phyloP scores from a whole-genome alignment of 2,797 vertebrate genomes.

The Harpagifer antarcticus region DNA sequence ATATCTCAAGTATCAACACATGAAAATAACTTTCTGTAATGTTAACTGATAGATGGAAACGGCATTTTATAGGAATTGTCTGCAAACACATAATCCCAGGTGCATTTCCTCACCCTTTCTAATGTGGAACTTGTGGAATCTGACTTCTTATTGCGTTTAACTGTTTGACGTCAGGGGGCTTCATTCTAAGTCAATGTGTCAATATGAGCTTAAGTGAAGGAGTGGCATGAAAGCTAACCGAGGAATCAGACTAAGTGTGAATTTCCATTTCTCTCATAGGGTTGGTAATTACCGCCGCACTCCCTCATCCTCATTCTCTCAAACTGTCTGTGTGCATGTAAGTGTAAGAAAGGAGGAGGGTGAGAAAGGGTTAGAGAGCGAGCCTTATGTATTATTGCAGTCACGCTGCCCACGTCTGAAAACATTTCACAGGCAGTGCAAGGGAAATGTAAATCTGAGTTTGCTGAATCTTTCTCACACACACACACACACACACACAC shows the following conservation, averaged over 20 bases:
- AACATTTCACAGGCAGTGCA: constrained; percentile 81
- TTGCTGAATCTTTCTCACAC: constrained; percentile 71
- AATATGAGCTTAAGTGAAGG: constrained; percentile 71
- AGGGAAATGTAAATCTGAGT: constrained; percentile 83
- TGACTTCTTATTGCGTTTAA: constrained; percentile 53
- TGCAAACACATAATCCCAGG: background rate
- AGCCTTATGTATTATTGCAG: constrained; percentile 84
- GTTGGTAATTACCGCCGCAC: constrained; percentile 75
- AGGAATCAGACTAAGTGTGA: constrained; percentile 71
- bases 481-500: constrained; percentile 45
- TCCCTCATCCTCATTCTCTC: constrained; percentile 65
- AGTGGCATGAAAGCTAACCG: constrained; percentile 70
- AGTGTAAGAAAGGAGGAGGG: constrained; percentile 39
- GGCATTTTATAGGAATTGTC: constrained; percentile 12
- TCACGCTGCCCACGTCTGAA: constrained; percentile 83
- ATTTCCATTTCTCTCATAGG: constrained; percentile 78
- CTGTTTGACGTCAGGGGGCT: constrained; percentile 52
- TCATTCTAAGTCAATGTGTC: constrained; percentile 70
- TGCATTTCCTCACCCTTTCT: constrained; percentile 31
- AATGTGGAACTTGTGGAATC: constrained; percentile 46
- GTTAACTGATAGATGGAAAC: constrained; percentile 20
- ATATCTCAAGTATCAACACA: constrained; percentile 26
- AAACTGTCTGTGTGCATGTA: constrained; percentile 55
- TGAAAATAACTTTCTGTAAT: background rate
- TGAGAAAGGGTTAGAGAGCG: constrained; percentile 33